Evolutionary conservation across 1,140 invertebrate genomes (phyloP).

Genomic region (Condylostylus longicornis): DNA sequence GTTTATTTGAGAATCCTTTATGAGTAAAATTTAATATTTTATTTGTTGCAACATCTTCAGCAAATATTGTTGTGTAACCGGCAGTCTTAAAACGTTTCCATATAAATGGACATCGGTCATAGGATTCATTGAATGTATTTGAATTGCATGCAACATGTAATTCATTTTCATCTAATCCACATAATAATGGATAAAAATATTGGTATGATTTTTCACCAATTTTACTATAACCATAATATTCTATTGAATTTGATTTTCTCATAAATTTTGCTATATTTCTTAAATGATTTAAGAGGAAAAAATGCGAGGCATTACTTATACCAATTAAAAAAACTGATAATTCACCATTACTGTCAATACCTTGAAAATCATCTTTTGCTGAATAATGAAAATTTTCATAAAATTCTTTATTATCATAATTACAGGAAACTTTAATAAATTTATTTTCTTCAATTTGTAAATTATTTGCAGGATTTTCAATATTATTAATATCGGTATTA

Average conservation of each 20-base stretch:
- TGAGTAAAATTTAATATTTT: slow-evolving; percentile 65
- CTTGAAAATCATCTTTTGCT: slow-evolving; percentile 7
- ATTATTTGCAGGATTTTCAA: not conserved
- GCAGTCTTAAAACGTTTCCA: slow-evolving; percentile 60
- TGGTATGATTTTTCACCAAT: slow-evolving; percentile 72
- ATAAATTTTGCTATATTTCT: slow-evolving; percentile 48
- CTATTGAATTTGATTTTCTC: slow-evolving; percentile 43
- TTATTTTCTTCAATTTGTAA: not conserved
- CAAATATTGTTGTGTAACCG: slow-evolving; percentile 59
- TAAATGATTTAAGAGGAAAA: slow-evolving; percentile 74
- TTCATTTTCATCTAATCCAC: slow-evolving; percentile 45
- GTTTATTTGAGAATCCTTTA: slow-evolving; percentile 56
- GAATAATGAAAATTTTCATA: too few relatives aligned
- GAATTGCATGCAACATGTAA: slow-evolving; percentile 45
- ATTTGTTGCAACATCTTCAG: slow-evolving; percentile 57
- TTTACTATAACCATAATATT: slow-evolving; percentile 67
- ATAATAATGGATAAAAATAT: slow-evolving; percentile 58
- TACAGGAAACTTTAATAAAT: slow-evolving; percentile 8
- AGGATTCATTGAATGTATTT: slow-evolving; percentile 26
- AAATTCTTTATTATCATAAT: slow-evolving; percentile 1
- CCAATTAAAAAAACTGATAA: slow-evolving; percentile 59
- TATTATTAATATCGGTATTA: slow-evolving; percentile 2
- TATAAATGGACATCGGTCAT: slow-evolving; percentile 58
- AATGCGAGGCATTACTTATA: slow-evolving; percentile 67
- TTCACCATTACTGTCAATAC: slow-evolving; percentile 32